A percentile compares a stretch with the other conserved stretches of the same genome.
Conservation (phyloP, 2,888 invertebrate genomes). For the Drosophila eohydei region DNA sequence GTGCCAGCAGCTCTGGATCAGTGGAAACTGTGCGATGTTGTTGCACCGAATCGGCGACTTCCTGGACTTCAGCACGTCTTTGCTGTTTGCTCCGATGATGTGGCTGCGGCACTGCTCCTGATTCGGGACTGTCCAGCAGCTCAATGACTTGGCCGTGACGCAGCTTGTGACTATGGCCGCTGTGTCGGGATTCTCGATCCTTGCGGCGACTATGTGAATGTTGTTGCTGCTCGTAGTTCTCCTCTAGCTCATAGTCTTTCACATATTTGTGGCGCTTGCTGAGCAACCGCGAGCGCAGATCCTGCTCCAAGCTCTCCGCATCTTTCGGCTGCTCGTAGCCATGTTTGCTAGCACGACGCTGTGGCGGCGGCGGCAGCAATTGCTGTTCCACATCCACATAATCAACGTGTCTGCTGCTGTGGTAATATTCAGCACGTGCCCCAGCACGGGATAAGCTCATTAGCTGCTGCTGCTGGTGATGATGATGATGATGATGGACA, state of each 20-base stretch:
- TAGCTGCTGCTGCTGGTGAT: slow-evolving; percentile 39
- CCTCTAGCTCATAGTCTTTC: slow-evolving; percentile 84
- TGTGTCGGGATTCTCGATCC: slow-evolving; percentile 64
- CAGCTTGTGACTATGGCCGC: slow-evolving; percentile 61
- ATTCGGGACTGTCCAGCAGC: slow-evolving; percentile 85
- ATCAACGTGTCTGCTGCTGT: slow-evolving; percentile 66
- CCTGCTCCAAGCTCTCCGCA: slow-evolving; percentile 89
- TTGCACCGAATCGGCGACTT: slow-evolving; percentile 25
- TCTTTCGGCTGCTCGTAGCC: slow-evolving; percentile 79
- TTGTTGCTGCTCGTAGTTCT: slow-evolving; percentile 61
- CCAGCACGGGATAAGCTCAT: slow-evolving; percentile 46
- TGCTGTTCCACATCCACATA: slow-evolving; percentile 61
- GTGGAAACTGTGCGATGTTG: slow-evolving; percentile 73
- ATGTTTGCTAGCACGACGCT: slow-evolving; percentile 70
- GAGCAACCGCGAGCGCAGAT: slow-evolving; percentile 90
- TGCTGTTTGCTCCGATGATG: slow-evolving; percentile 74
- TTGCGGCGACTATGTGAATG: slow-evolving; percentile 61
- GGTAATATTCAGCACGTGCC: slow-evolving; percentile 56
- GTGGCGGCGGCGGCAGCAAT: slow-evolving; percentile 38
- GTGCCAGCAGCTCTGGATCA: slow-evolving; percentile 86
- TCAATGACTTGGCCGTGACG: slow-evolving; percentile 84
- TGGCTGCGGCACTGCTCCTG: slow-evolving; percentile 37
- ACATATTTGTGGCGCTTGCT: slow-evolving; percentile 90
- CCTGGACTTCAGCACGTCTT: slow-evolving; percentile 75
- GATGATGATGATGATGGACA: slow-evolving; percentile 67